Evolutionary conservation across 2,888 invertebrate genomes (phyloP), one percentile per base, ranked within the genome.

Genomic region (Synanthedon vespiformis): DNA sequence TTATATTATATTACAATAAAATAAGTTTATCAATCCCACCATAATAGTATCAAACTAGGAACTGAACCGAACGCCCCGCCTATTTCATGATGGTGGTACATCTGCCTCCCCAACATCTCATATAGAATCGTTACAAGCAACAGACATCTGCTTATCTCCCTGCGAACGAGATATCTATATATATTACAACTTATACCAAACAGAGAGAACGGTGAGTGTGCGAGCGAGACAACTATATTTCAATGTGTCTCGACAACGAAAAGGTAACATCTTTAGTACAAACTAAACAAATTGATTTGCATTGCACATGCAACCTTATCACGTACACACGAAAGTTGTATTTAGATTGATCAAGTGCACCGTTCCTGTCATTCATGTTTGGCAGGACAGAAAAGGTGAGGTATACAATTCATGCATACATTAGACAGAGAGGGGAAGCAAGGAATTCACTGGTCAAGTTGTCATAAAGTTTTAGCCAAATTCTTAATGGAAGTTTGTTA

Each of bases 71-170:
- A 68, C 60, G 81, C 86, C 76, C 80, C 87, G 84, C 87, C 87
- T 83, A 68, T 86, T 87, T 68, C 83, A 81, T 82, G 70, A 87
- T 87, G 87, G 86, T 80, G 79, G 84, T 81, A 80, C 64, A 67
- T 64, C 67, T 67, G 65, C 61, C 62, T 67, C 62, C 65, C 67
- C 61, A 66, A 64, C 69, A 73, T 74, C 74, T 70, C 69, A 71
- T 67, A 68, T 63, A 65, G 22, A 71, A 72, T 67, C 74, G 72
- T 74, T 74, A 77, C 73, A 67, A 72, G 75, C 70, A 72, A 72
- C 78, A 74, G 67, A 84, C 74, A 79, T 80, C 80, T 75, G 74
- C 71, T 84, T 81, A 86, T 85, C 84, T 85, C 82, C 63, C 59
- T 60, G 64, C 61, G 77, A 84, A 80, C 68, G 86, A 82, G 85